These are phyloP conservation scores for Ichneumoninae sp. DNA, from an alignment of 2,888 invertebrate genomes.

Conservation along the genomic window DNA sequence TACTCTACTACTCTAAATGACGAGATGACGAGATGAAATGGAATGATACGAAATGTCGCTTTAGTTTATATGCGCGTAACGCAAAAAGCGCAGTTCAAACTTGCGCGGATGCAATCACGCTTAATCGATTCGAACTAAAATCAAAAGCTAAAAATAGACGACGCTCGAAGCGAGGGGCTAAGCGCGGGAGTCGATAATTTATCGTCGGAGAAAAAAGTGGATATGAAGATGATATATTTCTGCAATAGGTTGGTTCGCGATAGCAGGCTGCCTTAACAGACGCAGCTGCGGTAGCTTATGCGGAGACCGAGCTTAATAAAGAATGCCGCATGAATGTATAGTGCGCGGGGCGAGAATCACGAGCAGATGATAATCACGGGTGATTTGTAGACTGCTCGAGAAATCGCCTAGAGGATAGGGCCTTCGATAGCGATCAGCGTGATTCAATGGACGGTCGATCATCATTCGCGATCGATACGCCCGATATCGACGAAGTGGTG, in stretches of 20 bases:
- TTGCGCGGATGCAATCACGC: not conserved
- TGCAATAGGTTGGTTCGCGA: constrained; percentile 15
- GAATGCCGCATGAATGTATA: constrained; percentile 47
- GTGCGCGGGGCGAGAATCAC: constrained; percentile 44
- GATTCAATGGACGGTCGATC: constrained; percentile 62
- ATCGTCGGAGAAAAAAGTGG: not conserved
- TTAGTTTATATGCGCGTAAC: not conserved
- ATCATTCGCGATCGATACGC: constrained; percentile 60
- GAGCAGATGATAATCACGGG: constrained; percentile 60
- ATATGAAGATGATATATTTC: constrained; percentile 3
- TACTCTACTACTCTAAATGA: not conserved
- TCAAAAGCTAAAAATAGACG: not conserved
- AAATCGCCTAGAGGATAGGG: constrained; percentile 38
- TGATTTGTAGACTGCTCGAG: constrained; percentile 54
- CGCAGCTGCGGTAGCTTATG: constrained; percentile 45
- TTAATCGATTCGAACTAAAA: not conserved
- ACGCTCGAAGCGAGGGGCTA: not conserved
- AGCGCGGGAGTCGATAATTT: not conserved
- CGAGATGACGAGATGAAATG: not conserved
- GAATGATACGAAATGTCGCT: not conserved
- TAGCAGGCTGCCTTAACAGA: constrained; percentile 18
- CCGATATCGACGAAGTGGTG: constrained; percentile 43
- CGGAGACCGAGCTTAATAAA: constrained; percentile 36
- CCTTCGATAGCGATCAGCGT: constrained; percentile 53
- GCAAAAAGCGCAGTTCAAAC: not conserved